Conservation (phyloP, 2,888 invertebrate species). For the Caenorhabditis macrosperma region DNA sequence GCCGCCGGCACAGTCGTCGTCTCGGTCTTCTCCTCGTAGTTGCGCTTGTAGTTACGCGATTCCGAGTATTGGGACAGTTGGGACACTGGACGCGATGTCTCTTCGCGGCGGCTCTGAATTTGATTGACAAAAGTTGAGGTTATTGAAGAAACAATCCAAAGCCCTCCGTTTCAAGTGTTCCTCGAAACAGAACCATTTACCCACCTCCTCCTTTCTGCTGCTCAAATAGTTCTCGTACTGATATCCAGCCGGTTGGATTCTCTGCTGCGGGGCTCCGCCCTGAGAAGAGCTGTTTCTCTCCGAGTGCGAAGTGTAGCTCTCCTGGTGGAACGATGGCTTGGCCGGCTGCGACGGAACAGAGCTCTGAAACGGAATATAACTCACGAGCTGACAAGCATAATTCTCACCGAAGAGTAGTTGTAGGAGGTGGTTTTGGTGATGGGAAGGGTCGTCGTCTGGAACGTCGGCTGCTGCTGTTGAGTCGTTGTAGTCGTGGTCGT, state of each 20-base stretch:
- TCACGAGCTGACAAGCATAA: too few relatives aligned
- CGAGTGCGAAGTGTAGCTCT: conserved; percentile 55
- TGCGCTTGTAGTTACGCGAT: conserved; percentile 63
- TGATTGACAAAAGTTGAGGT: too few relatives aligned
- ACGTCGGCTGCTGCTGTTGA: conserved; percentile 30
- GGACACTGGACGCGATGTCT: conserved; percentile 66
- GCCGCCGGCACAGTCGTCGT: conserved; percentile 63
- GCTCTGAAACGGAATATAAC: conserved; percentile 41
- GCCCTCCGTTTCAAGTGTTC: neutral
- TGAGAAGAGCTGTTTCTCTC: conserved; percentile 50
- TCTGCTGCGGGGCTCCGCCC: conserved; percentile 23
- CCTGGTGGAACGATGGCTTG: conserved; percentile 57
- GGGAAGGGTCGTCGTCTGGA: conserved; percentile 62
- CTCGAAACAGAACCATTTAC: neutral
- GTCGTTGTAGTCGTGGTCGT: conserved; percentile 60
- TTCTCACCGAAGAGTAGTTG: conserved; percentile 62
- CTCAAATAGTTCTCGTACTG: conserved; percentile 59
- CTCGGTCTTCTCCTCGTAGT: conserved; percentile 70
- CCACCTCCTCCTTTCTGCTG: conserved; percentile 60
- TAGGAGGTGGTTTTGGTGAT: conserved; percentile 62
- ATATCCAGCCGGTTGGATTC: conserved; percentile 48
- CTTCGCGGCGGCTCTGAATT: conserved; percentile 61
- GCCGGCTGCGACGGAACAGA: conserved; percentile 53
- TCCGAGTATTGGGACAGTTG: conserved; percentile 68
- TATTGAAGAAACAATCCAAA: too few relatives aligned